Percentiles rank a stretch among this genome's conserved stretches.
phyloP scores from a whole-genome alignment of 2,888 invertebrate species.

The Anthophora plumipes region DNA sequence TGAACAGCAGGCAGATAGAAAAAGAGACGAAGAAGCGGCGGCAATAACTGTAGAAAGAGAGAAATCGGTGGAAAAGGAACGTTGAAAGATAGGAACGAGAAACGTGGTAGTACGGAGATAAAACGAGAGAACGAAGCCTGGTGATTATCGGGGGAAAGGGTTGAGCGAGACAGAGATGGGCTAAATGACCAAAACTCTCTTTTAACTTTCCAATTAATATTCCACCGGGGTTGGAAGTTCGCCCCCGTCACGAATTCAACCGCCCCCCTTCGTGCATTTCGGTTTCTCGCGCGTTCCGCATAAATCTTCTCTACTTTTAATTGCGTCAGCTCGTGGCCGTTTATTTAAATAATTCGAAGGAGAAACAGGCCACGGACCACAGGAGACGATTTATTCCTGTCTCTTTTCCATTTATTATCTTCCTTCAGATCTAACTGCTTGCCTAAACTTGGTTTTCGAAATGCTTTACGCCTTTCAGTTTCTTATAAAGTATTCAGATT shows the following conservation, averaged over 20 bases:
- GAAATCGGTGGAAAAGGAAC: neutral
- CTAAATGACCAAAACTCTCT: conserved; percentile 69
- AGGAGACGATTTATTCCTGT: conserved; percentile 50
- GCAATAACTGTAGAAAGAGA: no score
- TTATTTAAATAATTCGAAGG: conserved; percentile 80
- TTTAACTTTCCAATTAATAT: conserved; percentile 80
- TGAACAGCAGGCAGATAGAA: conserved; percentile 31
- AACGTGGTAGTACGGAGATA: conserved; percentile 4
- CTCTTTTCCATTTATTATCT: neutral
- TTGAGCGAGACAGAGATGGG: conserved; percentile 10
- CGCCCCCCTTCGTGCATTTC: conserved; percentile 38
- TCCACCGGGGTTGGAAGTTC: conserved; percentile 61
- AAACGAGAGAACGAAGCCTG: conserved; percentile 22
- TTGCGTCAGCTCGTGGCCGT: conserved; percentile 75
- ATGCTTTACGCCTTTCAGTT: conserved; percentile 27
- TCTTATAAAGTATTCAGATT: conserved; percentile 57
- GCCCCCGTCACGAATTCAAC: conserved; percentile 41
- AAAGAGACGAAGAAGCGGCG: conserved; percentile 2
- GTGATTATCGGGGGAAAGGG: conserved; percentile 22
- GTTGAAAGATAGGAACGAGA: conserved; percentile 7
- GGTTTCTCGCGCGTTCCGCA: conserved; percentile 63
- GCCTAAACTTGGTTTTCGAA: conserved; percentile 41
- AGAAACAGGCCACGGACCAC: conserved; percentile 33
- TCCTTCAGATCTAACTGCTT: neutral
- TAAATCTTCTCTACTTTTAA: conserved; percentile 79